phyloP scores from a whole-genome alignment of 1,140 invertebrate genomes.

The Brachionus plicatilis region DNA sequence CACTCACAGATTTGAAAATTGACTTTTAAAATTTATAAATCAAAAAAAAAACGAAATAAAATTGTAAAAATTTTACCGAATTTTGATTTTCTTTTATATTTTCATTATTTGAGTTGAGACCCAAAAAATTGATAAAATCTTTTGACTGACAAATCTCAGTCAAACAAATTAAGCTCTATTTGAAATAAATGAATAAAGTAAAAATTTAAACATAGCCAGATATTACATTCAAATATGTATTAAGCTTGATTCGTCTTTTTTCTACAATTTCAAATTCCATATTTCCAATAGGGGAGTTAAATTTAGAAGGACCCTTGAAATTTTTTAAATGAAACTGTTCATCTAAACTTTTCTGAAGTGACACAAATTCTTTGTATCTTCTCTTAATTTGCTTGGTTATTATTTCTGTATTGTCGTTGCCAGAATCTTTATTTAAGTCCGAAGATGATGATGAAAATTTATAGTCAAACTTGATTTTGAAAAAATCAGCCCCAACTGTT shows the following conservation, averaged over 20 bases:
- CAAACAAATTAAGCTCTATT: conserved; percentile 21
- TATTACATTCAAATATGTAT: conserved; percentile 26
- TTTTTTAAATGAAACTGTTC: conserved; percentile 22
- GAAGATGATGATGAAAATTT: background rate
- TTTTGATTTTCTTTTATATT: background rate
- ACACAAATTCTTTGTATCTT: conserved; percentile 27
- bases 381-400: background rate
- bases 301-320: conserved; percentile 28
- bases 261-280: conserved; percentile 36
- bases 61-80: background rate
- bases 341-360: background rate
- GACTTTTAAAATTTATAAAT: background rate
- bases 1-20: background rate
- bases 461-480: background rate
- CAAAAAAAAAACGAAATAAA: background rate
- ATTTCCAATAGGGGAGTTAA: conserved; percentile 33
- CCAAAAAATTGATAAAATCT: conserved; percentile 13
- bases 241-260: background rate
- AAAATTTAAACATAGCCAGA: background rate
- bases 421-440: background rate
- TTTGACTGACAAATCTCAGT: conserved; percentile 5
- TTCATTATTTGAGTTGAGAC: background rate
- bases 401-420: background rate
- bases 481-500: background rate
- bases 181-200: background rate